A percentile compares a stretch with the other conserved stretches of the same genome.
Evolutionary conservation across 1,140 invertebrate species (phyloP).

Genomic region (Drosophila simulans): DNA sequence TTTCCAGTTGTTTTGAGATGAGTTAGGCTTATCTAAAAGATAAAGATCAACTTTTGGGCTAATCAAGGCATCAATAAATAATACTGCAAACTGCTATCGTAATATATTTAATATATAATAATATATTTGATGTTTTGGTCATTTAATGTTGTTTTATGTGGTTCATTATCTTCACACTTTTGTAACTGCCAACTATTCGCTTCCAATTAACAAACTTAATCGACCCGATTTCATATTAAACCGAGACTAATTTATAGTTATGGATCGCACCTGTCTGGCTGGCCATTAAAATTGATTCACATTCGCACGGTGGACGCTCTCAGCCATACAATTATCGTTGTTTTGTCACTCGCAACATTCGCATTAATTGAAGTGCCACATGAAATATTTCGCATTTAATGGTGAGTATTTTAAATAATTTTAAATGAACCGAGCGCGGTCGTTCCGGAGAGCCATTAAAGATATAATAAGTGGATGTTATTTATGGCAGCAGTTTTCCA

Average conservation of each 20-base stretch:
- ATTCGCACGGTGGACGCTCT: slow-evolving; percentile 11
- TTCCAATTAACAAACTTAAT: slow-evolving; percentile 1
- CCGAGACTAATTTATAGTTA: slow-evolving; percentile 22
- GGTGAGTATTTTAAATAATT: slow-evolving; percentile 53
- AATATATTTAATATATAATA: no score
- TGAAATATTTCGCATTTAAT: slow-evolving; percentile 49
- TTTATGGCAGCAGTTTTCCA: slow-evolving; percentile 55
- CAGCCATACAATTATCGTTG: slow-evolving; percentile 30
- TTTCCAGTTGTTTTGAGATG: no score
- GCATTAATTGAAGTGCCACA: slow-evolving; percentile 56
- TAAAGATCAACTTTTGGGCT: no score
- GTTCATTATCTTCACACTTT: not conserved
- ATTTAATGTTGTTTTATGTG: not conserved
- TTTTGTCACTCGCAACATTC: slow-evolving; percentile 45
- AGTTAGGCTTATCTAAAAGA: no score
- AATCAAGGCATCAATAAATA: no score
- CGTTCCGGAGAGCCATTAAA: slow-evolving; percentile 48
- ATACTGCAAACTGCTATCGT: not conserved
- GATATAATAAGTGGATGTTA: slow-evolving; percentile 57
- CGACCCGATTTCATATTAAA: slow-evolving; percentile 5
- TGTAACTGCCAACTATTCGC: not conserved
- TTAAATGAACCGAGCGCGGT: slow-evolving; percentile 49
- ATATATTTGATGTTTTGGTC: no score
- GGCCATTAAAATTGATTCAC: slow-evolving; percentile 33
- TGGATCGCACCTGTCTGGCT: slow-evolving; percentile 20